Evolutionary conservation across 2,888 invertebrate species (phyloP).

Genomic region (Ryuthela nishihirai): DNA sequence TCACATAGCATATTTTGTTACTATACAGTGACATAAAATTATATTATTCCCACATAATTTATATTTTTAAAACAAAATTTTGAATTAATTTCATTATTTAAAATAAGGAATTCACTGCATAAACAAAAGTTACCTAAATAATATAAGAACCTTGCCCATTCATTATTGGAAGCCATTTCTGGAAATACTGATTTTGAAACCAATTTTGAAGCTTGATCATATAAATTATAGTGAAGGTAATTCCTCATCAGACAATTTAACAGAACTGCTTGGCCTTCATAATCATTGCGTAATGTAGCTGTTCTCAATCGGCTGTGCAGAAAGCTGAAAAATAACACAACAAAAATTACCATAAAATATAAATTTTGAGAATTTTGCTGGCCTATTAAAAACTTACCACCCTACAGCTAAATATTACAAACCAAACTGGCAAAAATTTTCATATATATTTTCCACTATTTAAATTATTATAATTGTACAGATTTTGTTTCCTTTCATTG

Average conservation of each 20-base stretch:
- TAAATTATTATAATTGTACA: neutral
- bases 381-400: neutral
- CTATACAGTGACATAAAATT: too few species aligned
- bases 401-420: neutral
- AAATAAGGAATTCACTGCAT: too few species aligned
- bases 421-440: neutral
- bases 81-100: too few species aligned
- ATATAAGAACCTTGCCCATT: conserved; percentile 96
- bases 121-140: conserved; percentile 62
- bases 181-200: conserved; percentile 93
- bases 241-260: conserved; percentile 93
- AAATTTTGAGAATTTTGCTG: neutral
- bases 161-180: conserved; percentile 95
- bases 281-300: conserved; percentile 91
- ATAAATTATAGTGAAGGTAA: conserved; percentile 91
- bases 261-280: conserved; percentile 94
- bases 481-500: neutral
- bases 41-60: too few species aligned
- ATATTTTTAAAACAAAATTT: too few species aligned
- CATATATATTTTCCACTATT: neutral
- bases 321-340: conserved; percentile 46
- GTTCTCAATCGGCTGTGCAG: conserved; percentile 89
- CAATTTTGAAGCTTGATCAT: conserved; percentile 94
- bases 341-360: neutral
- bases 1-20: too few species aligned